Evolutionary conservation across 2,888 invertebrate species (phyloP), one percentile per base, ranked within the genome.

Genomic region (Zaprionus lineosus): DNA sequence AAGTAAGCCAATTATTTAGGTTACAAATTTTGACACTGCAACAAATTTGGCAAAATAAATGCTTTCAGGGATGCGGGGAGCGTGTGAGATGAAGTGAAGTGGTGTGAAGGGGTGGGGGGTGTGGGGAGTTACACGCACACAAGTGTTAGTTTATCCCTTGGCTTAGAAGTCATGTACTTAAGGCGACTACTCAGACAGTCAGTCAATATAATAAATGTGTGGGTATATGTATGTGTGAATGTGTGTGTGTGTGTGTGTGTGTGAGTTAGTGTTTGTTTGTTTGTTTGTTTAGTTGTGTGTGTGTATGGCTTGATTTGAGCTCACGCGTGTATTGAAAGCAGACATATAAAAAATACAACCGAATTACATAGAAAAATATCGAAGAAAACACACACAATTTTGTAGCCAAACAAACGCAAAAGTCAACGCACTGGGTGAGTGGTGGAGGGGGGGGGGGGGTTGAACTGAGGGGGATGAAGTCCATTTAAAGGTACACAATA

Each of bases 131-230:
- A n/a, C n/a, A n/a, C n/a, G n/a, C n/a, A n/a, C n/a, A n/a, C n/a
- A n/a, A n/a, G n/a, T n/a, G n/a, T n/a, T n/a, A n/a, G n/a, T n/a
- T n/a, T n/a, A n/a, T n/a, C n/a, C n/a, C n/a, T n/a, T n/a, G n/a
- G n/a, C n/a, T n/a, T 26, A 21, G 34, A 19, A 26, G 11, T 36
- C 47, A 34, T 43, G 39, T 21, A 53, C 31, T 47, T 34, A 73
- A n/a, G 31, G 26, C 21, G 14, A 40, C 24, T 28, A 56, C 84
- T 76, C 82, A 84, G 78, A 82, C 78, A 84, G 64, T 64, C 60
- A 62, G 75, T 82, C 83, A 84, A 78, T 62, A 74, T 21, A 62
- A 39, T 52, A 60, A 69, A 56, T 56, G 36, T 37, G 55, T 24
- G n/a, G n/a, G n/a, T 9, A 11, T 16, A 7, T 34, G 41, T 69